Percentiles rank a stretch among this genome's conserved stretches.
phyloP scores from a whole-genome alignment of 2,797 vertebrate genomes.

The Sciaenops ocellatus region DNA sequence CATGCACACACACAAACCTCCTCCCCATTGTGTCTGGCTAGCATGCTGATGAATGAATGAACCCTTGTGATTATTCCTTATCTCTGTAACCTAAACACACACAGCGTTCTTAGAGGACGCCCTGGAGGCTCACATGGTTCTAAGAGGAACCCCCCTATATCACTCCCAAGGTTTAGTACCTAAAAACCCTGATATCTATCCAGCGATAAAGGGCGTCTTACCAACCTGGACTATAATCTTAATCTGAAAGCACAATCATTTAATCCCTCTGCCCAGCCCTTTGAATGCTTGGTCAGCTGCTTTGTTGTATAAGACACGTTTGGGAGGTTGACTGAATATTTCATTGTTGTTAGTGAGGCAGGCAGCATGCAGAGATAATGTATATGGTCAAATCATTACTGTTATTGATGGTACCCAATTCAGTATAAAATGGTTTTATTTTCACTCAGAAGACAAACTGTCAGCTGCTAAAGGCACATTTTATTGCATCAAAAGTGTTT shows the following conservation, averaged over 20 bases:
- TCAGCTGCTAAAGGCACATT: conserved; percentile 13
- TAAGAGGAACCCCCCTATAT: conserved; percentile 27
- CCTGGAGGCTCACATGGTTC: conserved; percentile 49
- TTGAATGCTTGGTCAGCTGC: conserved; percentile 36
- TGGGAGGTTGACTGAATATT: conserved; percentile 16
- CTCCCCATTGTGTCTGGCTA: conserved; percentile 73
- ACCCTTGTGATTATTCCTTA: conserved; percentile 66
- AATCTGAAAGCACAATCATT: conserved; percentile 56
- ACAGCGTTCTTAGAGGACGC: conserved; percentile 37
- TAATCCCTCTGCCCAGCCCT: conserved; percentile 41
- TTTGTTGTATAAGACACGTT: conserved; percentile 16
- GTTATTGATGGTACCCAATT: background rate
- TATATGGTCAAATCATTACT: background rate
- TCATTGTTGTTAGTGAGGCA: conserved; percentile 21
- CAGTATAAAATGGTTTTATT: background rate
- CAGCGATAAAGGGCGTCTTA: conserved; percentile 11
- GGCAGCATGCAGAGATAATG: conserved; percentile 6
- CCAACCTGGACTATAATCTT: conserved; percentile 60
- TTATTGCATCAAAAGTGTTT: conserved; percentile 18
- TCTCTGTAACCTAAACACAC: conserved; percentile 70
- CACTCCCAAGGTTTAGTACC: conserved; percentile 27
- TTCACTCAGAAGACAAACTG: conserved; percentile 15
- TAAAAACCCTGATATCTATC: conserved; percentile 38
- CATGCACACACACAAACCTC: conserved; percentile 36
- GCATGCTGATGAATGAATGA: conserved; percentile 77